phyloP scores from a whole-genome alignment of 2,888 invertebrate species.

The Ernsta delagoae region DNA sequence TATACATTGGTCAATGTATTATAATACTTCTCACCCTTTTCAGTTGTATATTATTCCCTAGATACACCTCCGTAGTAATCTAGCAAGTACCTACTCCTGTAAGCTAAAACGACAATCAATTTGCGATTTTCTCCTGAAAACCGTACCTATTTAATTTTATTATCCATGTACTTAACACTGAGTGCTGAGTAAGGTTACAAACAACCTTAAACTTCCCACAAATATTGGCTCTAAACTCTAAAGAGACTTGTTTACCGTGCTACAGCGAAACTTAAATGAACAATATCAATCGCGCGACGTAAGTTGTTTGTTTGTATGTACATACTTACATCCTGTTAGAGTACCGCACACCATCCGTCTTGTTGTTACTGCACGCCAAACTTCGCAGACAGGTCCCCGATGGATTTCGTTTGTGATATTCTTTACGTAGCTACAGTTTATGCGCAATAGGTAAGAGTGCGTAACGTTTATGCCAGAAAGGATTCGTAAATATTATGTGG shows the following conservation, averaged over 20 bases:
- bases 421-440: background rate
- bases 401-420: constrained; percentile 44
- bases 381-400: constrained; percentile 62
- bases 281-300: constrained; percentile 32
- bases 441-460: background rate
- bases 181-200: background rate
- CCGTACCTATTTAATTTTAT: background rate
- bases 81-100: too few relatives aligned
- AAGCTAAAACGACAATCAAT: too few relatives aligned
- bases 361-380: constrained; percentile 53
- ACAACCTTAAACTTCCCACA: background rate
- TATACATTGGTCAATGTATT: too few relatives aligned
- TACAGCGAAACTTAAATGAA: constrained; percentile 36
- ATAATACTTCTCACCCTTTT: too few relatives aligned
- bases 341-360: constrained; percentile 50
- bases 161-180: background rate
- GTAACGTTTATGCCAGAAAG: background rate
- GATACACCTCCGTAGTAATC: too few relatives aligned
- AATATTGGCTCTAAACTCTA: constrained; percentile 19
- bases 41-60: too few relatives aligned
- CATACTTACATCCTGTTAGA: constrained; percentile 35
- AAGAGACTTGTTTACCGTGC: constrained; percentile 24
- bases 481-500: too few relatives aligned
- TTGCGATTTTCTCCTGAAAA: too few relatives aligned
- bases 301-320: constrained; percentile 33